Evolutionary conservation across 1,140 invertebrate species (phyloP).

Genomic region (Drosophila burlai): DNA sequence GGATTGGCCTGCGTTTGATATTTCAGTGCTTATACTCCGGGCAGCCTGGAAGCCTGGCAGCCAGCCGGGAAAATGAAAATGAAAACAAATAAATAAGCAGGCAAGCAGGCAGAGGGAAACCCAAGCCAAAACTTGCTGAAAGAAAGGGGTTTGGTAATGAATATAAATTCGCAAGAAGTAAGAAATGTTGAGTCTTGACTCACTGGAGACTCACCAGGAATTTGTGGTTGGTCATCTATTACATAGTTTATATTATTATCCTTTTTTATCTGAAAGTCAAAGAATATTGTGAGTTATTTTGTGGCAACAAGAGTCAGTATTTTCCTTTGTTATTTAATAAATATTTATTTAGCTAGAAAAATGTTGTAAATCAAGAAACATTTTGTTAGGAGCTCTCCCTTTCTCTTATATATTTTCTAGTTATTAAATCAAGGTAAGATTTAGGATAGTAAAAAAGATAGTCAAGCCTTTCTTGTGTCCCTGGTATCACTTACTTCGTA

Average conservation of each 20-base stretch:
- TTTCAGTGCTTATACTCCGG: constrained; percentile 38
- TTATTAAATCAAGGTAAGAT: neutral
- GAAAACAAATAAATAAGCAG: constrained; percentile 78
- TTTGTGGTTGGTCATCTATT: constrained; percentile 1
- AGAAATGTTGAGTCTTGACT: constrained; percentile 33
- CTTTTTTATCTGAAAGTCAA: neutral
- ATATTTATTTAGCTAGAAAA: neutral
- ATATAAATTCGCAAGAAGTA: constrained; percentile 60
- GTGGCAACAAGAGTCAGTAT: neutral
- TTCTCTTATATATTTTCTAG: neutral
- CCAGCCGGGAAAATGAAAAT: constrained; percentile 66
- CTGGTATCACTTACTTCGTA: neutral
- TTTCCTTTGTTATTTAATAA: neutral
- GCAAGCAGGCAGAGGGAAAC: constrained; percentile 12
- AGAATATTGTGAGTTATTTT: constrained; percentile 4
- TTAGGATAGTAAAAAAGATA: neutral
- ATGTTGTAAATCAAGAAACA: no score
- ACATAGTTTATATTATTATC: constrained; percentile 17
- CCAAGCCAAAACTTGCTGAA: constrained; percentile 29
- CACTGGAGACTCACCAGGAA: constrained; percentile 30
- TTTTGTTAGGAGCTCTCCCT: no score
- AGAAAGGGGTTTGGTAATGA: constrained; percentile 59
- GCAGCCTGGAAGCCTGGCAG: constrained; percentile 36
- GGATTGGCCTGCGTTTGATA: constrained; percentile 51
- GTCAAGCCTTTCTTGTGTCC: constrained; percentile 9